A percentile compares a stretch with the other conserved stretches of the same genome.
These are phyloP conservation scores for Ptilorrhoa leucosticta DNA, from an alignment of 2,113 vertebrate genomes.

Conservation along the genomic window DNA sequence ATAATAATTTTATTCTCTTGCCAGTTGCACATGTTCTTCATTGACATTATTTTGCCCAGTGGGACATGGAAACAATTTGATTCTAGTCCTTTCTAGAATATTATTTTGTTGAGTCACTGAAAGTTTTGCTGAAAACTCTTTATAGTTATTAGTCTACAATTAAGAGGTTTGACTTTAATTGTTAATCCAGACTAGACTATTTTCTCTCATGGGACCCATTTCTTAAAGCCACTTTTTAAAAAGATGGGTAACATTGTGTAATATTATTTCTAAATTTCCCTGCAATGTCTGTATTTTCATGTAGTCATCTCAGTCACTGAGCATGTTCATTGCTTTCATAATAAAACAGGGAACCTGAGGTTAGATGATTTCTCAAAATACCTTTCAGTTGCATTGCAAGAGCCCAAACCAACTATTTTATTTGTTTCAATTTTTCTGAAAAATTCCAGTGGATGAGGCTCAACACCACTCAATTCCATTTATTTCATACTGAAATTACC, in stretches of 20 bases:
- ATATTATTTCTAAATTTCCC: constrained; percentile 3
- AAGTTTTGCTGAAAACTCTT: not conserved
- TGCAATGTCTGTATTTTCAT: not conserved
- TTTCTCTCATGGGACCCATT: not conserved
- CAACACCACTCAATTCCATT: not conserved
- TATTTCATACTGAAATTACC: not conserved
- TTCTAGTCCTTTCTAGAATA: not conserved
- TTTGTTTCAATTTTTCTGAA: not conserved
- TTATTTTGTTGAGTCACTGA: not conserved
- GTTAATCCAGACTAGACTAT: not conserved
- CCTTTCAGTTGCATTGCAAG: not conserved
- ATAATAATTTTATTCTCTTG: not conserved
- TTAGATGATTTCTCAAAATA: not conserved
- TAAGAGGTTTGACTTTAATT: not conserved
- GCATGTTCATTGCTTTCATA: not conserved
- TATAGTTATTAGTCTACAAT: not conserved
- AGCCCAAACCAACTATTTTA: not conserved
- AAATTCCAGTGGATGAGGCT: not conserved
- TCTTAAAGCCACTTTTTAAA: not conserved
- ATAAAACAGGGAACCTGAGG: not conserved
- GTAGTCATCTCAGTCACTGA: not conserved
- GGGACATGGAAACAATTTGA: not conserved
- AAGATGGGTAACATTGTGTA: not conserved
- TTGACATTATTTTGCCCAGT: constrained; percentile 1
- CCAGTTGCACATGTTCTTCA: not conserved